These are phyloP conservation scores for Beris chalybata DNA, from an alignment of 2,888 invertebrate species.

Conservation along the genomic window DNA sequence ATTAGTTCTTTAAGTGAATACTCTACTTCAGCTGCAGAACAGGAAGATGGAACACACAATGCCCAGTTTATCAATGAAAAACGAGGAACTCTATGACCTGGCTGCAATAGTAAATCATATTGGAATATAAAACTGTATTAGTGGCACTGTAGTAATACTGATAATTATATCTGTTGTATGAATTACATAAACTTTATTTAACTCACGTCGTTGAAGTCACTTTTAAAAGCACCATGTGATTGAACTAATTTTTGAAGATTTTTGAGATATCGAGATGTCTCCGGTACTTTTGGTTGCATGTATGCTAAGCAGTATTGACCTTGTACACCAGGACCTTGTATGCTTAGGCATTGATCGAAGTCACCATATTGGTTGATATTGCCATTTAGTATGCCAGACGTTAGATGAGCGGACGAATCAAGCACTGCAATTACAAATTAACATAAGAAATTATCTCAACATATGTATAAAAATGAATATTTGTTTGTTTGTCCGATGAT, in stretches of 20 bases:
- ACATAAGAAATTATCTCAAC: background rate
- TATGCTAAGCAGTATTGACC: constrained; percentile 70
- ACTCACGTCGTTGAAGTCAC: constrained; percentile 70
- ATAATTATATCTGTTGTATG: too few species aligned
- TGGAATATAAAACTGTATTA: too few species aligned
- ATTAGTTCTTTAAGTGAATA: constrained; percentile 59
- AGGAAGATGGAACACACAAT: constrained; percentile 66
- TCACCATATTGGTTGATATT: constrained; percentile 69
- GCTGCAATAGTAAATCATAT: constrained; percentile 56
- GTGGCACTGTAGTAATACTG: too few species aligned
- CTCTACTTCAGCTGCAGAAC: constrained; percentile 63
- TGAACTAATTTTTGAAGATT: constrained; percentile 61
- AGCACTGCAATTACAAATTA: constrained; percentile 59
- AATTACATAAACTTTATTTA: constrained; percentile 22
- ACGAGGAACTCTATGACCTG: constrained; percentile 70
- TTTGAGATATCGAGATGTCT: constrained; percentile 56
- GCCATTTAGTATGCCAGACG: constrained; percentile 66
- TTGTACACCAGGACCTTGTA: constrained; percentile 35
- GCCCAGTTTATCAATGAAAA: constrained; percentile 70
- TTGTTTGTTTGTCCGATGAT: too few species aligned
- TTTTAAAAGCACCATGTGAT: constrained; percentile 66
- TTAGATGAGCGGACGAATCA: constrained; percentile 67
- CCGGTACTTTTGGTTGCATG: constrained; percentile 61
- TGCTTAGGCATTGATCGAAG: constrained; percentile 55
- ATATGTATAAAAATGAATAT: too few species aligned